Evolutionary conservation across 2,888 invertebrate genomes (phyloP), one percentile per base, ranked within the genome.

Genomic region (Stenurella melanura): DNA sequence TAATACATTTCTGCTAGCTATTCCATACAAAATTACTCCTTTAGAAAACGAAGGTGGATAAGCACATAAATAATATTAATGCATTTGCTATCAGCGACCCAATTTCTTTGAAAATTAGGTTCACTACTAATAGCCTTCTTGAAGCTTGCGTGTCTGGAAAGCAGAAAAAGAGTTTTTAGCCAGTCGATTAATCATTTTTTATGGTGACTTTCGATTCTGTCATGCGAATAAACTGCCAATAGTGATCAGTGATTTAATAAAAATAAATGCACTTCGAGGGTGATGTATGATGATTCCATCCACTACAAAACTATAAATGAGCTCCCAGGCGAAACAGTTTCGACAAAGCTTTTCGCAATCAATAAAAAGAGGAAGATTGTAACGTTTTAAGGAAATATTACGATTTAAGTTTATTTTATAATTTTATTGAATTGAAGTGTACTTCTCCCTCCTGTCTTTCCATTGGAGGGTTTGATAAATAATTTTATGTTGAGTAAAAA

Each of bases 151-250:
- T 50, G 50, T 50, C 50, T 50, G 12, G 50, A n/a, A n/a, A n/a
- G 15, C 15, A 50, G 21, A 64, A 38, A 69, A 58, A 58, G 10
- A 34, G 58, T 58, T 69, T 57, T 57, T 56, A 68, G 57, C 38
- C n/a, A 6, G 15, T 11, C 69, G 21, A 69, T 69, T 58, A 58
- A 69, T 67, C 67, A 66, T 66, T 67, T 67, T 67, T 61, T 61
- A 67, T 21, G 54, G 67, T n/a, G 21, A 26, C 54, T 26, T 67
- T 67, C 26, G 19, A 21, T 50, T 67, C 26, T 67, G 42, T 56
- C 67, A 67, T 67, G 67, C 67, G 54, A 54, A 50, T 67, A 30
- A 56, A 67, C 54, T 67, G 30, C 61, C 30, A 61, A 30, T 61
- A 30, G 26, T 61, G 61, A 61, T 58, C 58, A 58, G 19, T 58